Conservation (phyloP, 37 sponge, comb jelly and placozoan genomes). For the Eunapius fragilis region DNA sequence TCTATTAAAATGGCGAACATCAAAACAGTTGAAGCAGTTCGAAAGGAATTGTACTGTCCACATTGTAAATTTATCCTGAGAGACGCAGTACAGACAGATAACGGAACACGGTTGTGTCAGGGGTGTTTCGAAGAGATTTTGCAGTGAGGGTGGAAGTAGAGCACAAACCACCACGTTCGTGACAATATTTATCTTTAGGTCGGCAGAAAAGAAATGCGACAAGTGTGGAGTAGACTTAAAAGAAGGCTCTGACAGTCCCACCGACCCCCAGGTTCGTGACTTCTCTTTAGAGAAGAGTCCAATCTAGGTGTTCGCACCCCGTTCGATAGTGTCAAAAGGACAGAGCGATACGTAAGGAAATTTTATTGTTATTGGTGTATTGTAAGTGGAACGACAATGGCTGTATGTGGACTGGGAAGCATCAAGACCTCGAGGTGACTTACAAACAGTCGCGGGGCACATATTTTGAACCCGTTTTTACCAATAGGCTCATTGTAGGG, state of each 20-base stretch:
- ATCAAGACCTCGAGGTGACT: conserved; percentile 30
- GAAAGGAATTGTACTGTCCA: conserved; percentile 36
- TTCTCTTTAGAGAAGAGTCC: neutral
- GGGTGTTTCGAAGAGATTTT: conserved; percentile 41
- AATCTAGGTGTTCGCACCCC: neutral
- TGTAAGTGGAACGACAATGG: conserved; percentile 49
- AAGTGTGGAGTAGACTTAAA: neutral
- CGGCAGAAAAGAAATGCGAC: neutral
- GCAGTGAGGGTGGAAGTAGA: conserved; percentile 6
- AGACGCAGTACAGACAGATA: conserved; percentile 63
- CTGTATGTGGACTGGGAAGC: conserved; percentile 61
- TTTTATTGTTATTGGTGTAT: conserved; percentile 29
- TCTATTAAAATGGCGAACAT: neutral
- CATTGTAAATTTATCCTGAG: conserved; percentile 50
- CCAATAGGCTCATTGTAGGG: conserved; percentile 21
- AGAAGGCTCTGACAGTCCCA: neutral
- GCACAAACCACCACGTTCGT: neutral
- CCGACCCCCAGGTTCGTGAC: neutral
- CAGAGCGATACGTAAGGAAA: conserved; percentile 66
- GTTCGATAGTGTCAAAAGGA: conserved; percentile 62
- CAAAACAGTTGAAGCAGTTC: neutral
- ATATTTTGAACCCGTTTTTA: neutral
- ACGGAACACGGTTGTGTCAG: conserved; percentile 65
- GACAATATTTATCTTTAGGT: neutral
- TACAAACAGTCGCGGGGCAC: neutral